Percentiles rank a stretch among this genome's conserved stretches.
Evolutionary conservation across 2,113 vertebrate species (phyloP).

Genomic region (Hepsetus odoe): DNA sequence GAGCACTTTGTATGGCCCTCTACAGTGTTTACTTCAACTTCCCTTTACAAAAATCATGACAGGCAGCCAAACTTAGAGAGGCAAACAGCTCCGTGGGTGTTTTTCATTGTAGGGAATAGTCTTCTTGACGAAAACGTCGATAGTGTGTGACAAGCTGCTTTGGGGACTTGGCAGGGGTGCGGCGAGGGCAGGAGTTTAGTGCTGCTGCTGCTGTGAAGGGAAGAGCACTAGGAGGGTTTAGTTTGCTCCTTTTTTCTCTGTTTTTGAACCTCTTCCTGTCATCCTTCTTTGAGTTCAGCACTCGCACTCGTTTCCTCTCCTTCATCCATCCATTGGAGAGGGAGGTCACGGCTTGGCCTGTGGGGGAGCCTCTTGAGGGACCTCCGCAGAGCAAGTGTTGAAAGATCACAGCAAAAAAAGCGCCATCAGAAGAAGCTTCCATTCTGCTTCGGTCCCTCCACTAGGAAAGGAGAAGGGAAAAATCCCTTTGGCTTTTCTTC

Average conservation of each 20-base stretch:
- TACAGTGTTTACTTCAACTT: neutral
- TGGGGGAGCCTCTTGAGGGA: constrained; percentile 56
- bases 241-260: neutral
- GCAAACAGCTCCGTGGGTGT: constrained; percentile 26
- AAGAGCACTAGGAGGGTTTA: constrained; percentile 9
- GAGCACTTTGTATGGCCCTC: neutral
- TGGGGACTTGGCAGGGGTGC: constrained; percentile 35
- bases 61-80: constrained; percentile 21
- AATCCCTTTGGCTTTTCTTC: constrained; percentile 54
- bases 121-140: constrained; percentile 43
- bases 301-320: constrained; percentile 61
- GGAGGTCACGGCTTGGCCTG: constrained; percentile 43
- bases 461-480: neutral
- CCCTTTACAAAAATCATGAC: constrained; percentile 4
- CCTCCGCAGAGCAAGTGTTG: constrained; percentile 65
- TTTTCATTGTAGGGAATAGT: constrained; percentile 27
- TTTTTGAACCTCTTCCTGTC: constrained; percentile 32
- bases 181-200: constrained; percentile 33
- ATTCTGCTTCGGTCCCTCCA: constrained; percentile 53
- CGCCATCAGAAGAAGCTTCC: constrained; percentile 66
- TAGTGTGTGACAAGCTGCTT: constrained; percentile 36
- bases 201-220: constrained; percentile 10
- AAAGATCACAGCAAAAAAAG: constrained; percentile 58
- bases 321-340: constrained; percentile 30
- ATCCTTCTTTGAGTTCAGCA: constrained; percentile 59